phyloP scores from a whole-genome alignment of 2,797 vertebrate species.

The Anisognathus igniventris region DNA sequence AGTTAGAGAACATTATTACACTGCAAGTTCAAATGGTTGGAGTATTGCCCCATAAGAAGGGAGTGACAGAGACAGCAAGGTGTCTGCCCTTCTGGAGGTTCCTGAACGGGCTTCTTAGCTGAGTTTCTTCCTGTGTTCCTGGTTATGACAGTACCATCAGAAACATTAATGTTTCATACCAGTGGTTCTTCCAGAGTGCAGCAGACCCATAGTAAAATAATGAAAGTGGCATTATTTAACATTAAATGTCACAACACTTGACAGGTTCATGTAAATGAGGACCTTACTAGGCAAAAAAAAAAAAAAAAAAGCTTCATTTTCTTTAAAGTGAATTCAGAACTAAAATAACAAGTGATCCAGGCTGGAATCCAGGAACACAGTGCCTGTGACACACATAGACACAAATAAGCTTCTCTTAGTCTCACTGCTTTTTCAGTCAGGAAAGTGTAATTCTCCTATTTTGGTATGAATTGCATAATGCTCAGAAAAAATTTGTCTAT shows the following conservation, averaged over 20 bases:
- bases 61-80: not conserved
- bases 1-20: not conserved
- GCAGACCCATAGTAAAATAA: conserved; percentile 29
- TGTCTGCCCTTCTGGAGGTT: not conserved
- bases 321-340: not conserved
- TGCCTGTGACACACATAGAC: not conserved
- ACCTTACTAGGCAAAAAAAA: not conserved
- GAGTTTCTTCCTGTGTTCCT: not conserved
- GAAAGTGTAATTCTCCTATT: not conserved
- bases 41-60: not conserved
- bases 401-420: not conserved
- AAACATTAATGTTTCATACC: conserved; percentile 34
- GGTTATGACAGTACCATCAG: conserved; percentile 17
- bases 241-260: conserved; percentile 62
- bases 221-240: conserved; percentile 64
- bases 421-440: not conserved
- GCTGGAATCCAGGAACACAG: not conserved
- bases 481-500: not conserved
- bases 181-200: conserved; percentile 1
- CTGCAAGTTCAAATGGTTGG: not conserved
- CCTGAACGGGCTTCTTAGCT: not conserved
- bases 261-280: conserved; percentile 68
- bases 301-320: not conserved
- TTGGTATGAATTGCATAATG: not conserved
- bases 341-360: not conserved